These are phyloP conservation scores for Halocaridina rubra DNA, from an alignment of 2,888 invertebrate genomes.

Conservation along the genomic window DNA sequence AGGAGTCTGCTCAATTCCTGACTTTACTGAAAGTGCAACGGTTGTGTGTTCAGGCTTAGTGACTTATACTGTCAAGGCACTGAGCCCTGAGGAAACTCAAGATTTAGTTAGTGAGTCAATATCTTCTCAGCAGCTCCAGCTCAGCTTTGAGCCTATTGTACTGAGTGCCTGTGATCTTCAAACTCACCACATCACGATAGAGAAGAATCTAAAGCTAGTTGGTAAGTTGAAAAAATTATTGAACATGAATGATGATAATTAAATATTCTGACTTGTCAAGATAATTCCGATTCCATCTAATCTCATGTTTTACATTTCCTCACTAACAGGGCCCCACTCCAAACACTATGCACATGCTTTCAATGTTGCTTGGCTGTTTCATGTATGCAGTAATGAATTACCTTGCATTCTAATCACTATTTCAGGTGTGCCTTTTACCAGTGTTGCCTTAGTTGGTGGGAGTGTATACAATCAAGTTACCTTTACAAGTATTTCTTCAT, in stretches of 20 bases:
- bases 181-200: neutral
- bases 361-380: too few species aligned
- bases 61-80: slow-evolving; percentile 19
- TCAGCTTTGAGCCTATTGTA: neutral
- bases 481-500: slow-evolving; percentile 24
- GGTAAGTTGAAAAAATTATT: slow-evolving; percentile 4
- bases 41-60: slow-evolving; percentile 36
- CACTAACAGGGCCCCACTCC: too few species aligned
- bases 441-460: slow-evolving; percentile 34
- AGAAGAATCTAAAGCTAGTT: neutral
- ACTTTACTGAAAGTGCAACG: slow-evolving; percentile 7
- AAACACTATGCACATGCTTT: too few species aligned
- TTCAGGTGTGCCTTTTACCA: slow-evolving; percentile 25
- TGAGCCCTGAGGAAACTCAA: slow-evolving; percentile 1
- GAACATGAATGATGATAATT: too few species aligned
- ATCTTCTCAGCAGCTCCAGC: neutral
- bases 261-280: too few species aligned
- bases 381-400: too few species aligned
- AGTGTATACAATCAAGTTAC: slow-evolving; percentile 21
- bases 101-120: neutral
- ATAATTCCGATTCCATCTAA: too few species aligned
- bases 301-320: too few species aligned
- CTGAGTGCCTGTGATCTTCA: slow-evolving; percentile 9
- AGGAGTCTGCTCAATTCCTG: slow-evolving; percentile 30
- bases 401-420: neutral